Percentiles rank a stretch among this genome's conserved stretches.
phyloP scores from a whole-genome alignment of 2,113 vertebrate species.

The Rhea pennata region DNA sequence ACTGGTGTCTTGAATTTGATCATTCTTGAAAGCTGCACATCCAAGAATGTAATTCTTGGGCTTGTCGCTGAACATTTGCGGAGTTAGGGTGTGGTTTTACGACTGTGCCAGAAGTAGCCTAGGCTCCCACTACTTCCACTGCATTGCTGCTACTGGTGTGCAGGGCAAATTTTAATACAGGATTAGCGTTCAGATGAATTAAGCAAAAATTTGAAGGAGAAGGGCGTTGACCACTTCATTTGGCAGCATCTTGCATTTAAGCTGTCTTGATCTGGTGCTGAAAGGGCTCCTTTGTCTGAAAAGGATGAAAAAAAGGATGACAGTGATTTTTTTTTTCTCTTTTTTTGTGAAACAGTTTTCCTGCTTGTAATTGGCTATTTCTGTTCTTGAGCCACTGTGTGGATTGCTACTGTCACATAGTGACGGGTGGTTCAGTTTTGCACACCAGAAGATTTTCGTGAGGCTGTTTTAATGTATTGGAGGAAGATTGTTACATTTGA shows the following conservation, averaged over 20 bases:
- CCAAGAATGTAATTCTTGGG: background rate
- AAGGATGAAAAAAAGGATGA: background rate
- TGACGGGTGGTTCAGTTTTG: background rate
- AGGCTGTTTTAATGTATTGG: background rate
- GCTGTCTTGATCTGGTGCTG: background rate
- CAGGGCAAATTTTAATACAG: background rate
- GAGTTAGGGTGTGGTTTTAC: background rate
- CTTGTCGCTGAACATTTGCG: background rate
- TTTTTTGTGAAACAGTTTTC: background rate
- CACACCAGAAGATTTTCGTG: background rate
- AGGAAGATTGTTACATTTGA: background rate
- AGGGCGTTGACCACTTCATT: background rate
- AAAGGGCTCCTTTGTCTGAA: background rate
- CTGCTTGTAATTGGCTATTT: background rate
- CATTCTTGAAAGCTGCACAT: too few species aligned
- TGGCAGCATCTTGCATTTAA: background rate
- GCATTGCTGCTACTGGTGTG: background rate
- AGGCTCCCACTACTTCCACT: background rate
- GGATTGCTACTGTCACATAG: rapidly evolving
- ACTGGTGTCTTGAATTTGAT: background rate
- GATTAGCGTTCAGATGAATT: background rate
- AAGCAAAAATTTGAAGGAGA: background rate
- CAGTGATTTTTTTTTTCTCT: background rate
- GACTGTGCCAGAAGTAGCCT: background rate
- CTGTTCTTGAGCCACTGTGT: background rate